Evolutionary conservation across 2,888 invertebrate species (phyloP).

Genomic region (Drosophila engyochracea): DNA sequence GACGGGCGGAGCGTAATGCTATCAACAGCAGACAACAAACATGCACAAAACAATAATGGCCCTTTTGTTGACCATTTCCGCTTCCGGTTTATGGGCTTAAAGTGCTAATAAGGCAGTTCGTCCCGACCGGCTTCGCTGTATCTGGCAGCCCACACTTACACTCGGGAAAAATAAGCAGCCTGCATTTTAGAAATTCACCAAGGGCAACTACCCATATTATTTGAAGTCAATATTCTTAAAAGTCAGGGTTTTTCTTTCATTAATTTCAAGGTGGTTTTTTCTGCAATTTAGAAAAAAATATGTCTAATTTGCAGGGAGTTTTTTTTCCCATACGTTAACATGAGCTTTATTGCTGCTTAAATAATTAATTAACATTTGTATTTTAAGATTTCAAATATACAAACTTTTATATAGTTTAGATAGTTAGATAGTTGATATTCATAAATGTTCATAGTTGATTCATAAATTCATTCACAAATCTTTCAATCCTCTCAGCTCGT

Average conservation of each 20-base stretch:
- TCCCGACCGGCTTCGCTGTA: conserved; percentile 23
- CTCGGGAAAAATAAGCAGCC: not conserved
- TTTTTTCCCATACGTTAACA: no score
- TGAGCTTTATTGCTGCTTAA: no score
- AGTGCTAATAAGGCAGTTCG: conserved; percentile 74
- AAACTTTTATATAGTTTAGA: no score
- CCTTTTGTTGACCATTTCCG: conserved; percentile 81
- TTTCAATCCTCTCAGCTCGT: not conserved
- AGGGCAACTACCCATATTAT: not conserved
- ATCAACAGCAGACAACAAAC: conserved; percentile 73
- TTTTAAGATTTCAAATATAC: no score
- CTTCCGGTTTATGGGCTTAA: conserved; percentile 74
- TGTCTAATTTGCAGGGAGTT: no score
- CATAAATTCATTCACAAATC: not conserved
- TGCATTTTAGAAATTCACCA: not conserved
- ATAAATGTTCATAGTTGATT: no score
- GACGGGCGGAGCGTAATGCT: conserved; percentile 35
- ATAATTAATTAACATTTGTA: no score
- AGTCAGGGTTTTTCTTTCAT: not conserved
- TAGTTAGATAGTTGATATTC: no score
- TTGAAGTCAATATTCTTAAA: not conserved
- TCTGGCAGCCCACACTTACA: conserved; percentile 10
- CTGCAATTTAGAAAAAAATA: not conserved
- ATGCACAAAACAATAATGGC: conserved; percentile 77
- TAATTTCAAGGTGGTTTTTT: not conserved